These are phyloP conservation scores for Cotesia typhae DNA, from an alignment of 1,140 invertebrate species.

Conservation along the genomic window DNA sequence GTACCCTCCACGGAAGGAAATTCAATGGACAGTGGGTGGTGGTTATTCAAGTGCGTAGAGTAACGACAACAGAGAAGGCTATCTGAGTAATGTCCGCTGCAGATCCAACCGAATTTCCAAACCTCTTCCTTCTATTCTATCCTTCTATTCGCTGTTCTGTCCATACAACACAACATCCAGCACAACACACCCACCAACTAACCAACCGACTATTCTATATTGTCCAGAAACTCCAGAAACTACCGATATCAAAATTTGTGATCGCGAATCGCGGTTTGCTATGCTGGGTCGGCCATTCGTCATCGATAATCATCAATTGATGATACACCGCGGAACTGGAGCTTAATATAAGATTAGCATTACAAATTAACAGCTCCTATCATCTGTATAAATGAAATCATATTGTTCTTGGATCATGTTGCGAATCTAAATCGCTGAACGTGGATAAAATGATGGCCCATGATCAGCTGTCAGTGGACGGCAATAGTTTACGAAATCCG, in stretches of 20 bases:
- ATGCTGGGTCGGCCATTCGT: conserved; percentile 33
- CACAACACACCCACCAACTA: too few relatives aligned
- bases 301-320: conserved; percentile 25
- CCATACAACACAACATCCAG: neutral
- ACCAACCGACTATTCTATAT: too few relatives aligned
- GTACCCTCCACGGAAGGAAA: conserved; percentile 35
- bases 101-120: neutral
- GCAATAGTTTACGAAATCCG: conserved; percentile 10
- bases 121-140: conserved; percentile 1
- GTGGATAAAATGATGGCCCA: neutral
- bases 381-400: too few relatives aligned
- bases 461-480: conserved; percentile 10
- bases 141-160: neutral
- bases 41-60: conserved; percentile 1
- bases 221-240: neutral
- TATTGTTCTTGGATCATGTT: too few relatives aligned
- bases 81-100: conserved; percentile 1
- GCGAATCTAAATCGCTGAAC: too few relatives aligned
- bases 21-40: conserved; percentile 30
- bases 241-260: too few relatives aligned
- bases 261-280: conserved; percentile 8
- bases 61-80: neutral
- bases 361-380: conserved; percentile 34
- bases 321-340: conserved; percentile 31
- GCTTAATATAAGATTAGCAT: conserved; percentile 40